These are phyloP conservation scores for Anoncus sp. DNA, from an alignment of 2,888 invertebrate genomes.

Conservation along the genomic window DNA sequence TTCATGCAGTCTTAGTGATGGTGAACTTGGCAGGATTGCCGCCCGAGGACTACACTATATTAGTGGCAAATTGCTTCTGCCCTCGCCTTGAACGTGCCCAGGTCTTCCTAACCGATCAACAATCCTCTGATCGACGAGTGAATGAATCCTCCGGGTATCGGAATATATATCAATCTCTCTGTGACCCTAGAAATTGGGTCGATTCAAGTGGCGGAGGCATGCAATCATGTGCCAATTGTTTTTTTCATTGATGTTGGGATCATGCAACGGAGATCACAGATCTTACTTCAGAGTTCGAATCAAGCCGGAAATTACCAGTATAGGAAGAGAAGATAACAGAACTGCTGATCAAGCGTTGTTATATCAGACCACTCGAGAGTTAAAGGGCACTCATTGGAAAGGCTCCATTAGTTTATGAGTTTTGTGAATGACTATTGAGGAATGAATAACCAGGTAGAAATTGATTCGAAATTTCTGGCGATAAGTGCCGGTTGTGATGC, in stretches of 20 bases:
- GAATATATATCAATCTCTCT: neutral
- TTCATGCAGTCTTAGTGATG: neutral
- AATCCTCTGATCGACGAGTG: neutral
- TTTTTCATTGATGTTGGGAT: neutral
- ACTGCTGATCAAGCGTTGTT: neutral
- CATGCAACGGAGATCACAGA: neutral
- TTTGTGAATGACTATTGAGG: neutral
- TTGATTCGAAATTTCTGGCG: no score
- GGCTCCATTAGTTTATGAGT: neutral
- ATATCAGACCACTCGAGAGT: neutral
- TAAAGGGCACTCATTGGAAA: neutral
- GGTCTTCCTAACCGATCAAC: neutral
- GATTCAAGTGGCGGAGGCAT: neutral
- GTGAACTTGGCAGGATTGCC: slow-evolving; percentile 2
- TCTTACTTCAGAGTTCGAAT: neutral
- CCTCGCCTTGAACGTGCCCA: slow-evolving; percentile 4
- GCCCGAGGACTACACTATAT: slow-evolving; percentile 2
- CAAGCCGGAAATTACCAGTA: neutral
- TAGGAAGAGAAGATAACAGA: neutral
- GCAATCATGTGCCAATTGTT: neutral
- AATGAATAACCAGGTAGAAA: neutral
- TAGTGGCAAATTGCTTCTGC: slow-evolving; percentile 29
- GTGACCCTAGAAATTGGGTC: neutral
- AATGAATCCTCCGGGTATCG: neutral
- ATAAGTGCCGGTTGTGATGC: neutral